phyloP scores from a whole-genome alignment of 2,797 vertebrate species.

The Rhinophrynus dorsalis region DNA sequence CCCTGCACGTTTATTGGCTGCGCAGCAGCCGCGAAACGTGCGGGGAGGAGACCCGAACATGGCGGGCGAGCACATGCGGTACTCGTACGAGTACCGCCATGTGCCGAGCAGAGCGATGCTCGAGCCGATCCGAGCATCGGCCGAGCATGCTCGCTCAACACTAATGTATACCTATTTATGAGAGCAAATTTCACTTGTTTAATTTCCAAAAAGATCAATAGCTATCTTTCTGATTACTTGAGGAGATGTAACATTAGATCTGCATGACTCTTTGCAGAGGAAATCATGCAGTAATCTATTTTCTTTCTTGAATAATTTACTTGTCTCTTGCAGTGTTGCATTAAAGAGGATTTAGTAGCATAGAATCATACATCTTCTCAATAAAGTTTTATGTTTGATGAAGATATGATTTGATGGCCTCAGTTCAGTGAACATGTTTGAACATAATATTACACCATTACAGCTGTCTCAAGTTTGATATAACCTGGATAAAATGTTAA shows the following conservation, averaged over 20 bases:
- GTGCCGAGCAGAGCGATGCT: too few relatives aligned
- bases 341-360: slow-evolving; percentile 42
- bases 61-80: too few relatives aligned
- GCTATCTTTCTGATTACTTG: slow-evolving; percentile 33
- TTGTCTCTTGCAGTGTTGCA: slow-evolving; percentile 29
- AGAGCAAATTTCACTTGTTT: not conserved
- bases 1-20: too few relatives aligned
- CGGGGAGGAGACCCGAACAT: too few relatives aligned
- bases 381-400: slow-evolving; percentile 43
- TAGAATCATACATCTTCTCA: slow-evolving; percentile 19
- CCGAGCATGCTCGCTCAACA: too few relatives aligned
- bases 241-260: slow-evolving; percentile 41
- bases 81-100: too few relatives aligned
- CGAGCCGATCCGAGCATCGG: too few relatives aligned
- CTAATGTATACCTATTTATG: not conserved
- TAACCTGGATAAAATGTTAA: not conserved
- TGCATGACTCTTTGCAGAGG: slow-evolving; percentile 12
- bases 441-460: slow-evolving; percentile 24
- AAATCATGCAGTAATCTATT: slow-evolving; percentile 19
- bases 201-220: slow-evolving; percentile 19
- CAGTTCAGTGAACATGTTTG: slow-evolving; percentile 31
- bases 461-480: slow-evolving; percentile 13
- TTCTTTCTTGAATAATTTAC: slow-evolving; percentile 31
- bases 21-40: too few relatives aligned
- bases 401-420: slow-evolving; percentile 40